Percentiles rank a stretch among this genome's conserved stretches.
Evolutionary conservation across 2,888 invertebrate genomes (phyloP).

Genomic region (Erpobdella octoculata): DNA sequence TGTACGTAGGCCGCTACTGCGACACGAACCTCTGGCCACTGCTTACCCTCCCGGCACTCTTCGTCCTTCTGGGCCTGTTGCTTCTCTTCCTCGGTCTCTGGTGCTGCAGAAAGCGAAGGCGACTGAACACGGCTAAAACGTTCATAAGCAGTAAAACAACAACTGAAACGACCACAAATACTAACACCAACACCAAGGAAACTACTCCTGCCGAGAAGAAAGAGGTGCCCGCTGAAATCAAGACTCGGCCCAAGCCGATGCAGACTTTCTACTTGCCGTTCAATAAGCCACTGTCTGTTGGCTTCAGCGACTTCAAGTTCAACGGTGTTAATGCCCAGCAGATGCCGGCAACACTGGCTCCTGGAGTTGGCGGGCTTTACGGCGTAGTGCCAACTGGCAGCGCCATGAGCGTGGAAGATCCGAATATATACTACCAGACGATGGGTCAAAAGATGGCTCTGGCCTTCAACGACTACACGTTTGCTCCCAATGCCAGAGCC

Average conservation of each 20-base stretch:
- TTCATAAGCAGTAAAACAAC: constrained; percentile 3
- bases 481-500: constrained; percentile 8
- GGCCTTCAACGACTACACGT: constrained; percentile 24
- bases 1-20: constrained; percentile 20
- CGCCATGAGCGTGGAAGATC: constrained; percentile 1
- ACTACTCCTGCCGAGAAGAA: background rate
- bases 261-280: constrained; percentile 24
- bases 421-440: constrained; percentile 14
- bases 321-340: background rate
- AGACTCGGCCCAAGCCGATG: constrained; percentile 16
- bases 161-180: background rate
- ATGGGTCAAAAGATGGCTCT: constrained; percentile 24
- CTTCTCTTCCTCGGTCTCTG: background rate
- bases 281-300: constrained; percentile 18
- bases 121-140: background rate
- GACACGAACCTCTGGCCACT: constrained; percentile 22
- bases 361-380: background rate
- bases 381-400: background rate
- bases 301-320: constrained; percentile 15
- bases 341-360: background rate
- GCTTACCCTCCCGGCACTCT: background rate
- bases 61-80: background rate
- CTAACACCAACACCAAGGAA: background rate
- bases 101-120: background rate
- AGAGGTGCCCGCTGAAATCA: background rate